A percentile compares a stretch with the other conserved stretches of the same genome.
These are phyloP conservation scores for Plagodis dolabraria DNA, from an alignment of 2,888 invertebrate species.

Conservation along the genomic window DNA sequence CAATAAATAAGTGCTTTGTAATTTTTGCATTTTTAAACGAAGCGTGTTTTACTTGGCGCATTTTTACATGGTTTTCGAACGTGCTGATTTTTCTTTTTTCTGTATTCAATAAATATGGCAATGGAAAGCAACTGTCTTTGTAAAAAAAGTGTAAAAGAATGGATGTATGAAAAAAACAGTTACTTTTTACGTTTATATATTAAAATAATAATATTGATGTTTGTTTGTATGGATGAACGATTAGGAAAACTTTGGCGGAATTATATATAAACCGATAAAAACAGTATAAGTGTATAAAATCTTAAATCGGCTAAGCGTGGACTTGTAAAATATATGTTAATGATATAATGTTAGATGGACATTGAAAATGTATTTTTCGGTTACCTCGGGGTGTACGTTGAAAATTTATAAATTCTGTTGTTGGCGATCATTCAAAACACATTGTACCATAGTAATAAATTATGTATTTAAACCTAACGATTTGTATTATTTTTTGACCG, in stretches of 20 bases:
- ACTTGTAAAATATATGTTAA: conserved; percentile 33
- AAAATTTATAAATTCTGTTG: conserved; percentile 47
- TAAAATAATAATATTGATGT: conserved; percentile 55
- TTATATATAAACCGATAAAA: conserved; percentile 42
- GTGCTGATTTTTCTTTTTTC: conserved; percentile 5
- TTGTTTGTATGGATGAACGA: conserved; percentile 55
- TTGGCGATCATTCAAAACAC: conserved; percentile 71
- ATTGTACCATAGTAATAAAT: conserved; percentile 84
- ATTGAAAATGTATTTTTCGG: conserved; percentile 45
- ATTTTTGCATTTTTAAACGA: conserved; percentile 15
- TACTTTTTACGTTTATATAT: conserved; percentile 81
- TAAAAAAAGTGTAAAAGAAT: conserved; percentile 45
- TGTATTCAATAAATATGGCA: conserved; percentile 27
- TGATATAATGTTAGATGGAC: conserved; percentile 45
- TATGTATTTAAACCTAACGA: conserved; percentile 76
- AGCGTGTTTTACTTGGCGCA: conserved; percentile 23
- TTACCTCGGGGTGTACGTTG: conserved; percentile 39
- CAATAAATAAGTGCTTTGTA: conserved; percentile 25
- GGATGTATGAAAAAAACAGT: conserved; percentile 64
- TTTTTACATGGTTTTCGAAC: conserved; percentile 9
- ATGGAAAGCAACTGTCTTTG: conserved; percentile 30
- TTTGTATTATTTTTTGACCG: conserved; percentile 46
- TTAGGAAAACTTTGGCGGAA: conserved; percentile 57
- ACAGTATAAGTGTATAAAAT: conserved; percentile 35
- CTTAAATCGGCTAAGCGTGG: conserved; percentile 56